A percentile compares a stretch with the other conserved stretches of the same genome.
These are phyloP conservation scores for Gymnothorax reevesii DNA, from an alignment of 2,797 vertebrate genomes.

Conservation along the genomic window DNA sequence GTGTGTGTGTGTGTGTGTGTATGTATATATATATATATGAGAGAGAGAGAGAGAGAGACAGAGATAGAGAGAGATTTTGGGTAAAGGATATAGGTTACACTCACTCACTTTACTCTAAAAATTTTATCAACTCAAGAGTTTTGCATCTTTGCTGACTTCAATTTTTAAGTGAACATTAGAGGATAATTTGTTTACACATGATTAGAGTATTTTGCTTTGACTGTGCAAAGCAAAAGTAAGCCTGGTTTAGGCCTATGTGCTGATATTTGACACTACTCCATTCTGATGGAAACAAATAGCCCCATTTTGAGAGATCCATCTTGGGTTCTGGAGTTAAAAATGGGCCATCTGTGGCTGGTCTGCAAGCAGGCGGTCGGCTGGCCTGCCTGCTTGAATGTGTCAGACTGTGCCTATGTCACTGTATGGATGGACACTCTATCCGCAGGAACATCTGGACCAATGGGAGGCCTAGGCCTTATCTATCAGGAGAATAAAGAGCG, in stretches of 20 bases:
- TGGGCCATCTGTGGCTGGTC: conserved; percentile 66
- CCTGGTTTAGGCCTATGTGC: background rate
- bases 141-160: no score
- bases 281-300: conserved; percentile 5
- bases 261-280: background rate
- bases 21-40: background rate
- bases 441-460: conserved; percentile 70
- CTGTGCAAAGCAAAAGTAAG: background rate
- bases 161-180: no score
- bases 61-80: no score
- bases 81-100: background rate
- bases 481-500: conserved; percentile 37
- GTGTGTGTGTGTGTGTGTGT: no score
- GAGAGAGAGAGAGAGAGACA: no score
- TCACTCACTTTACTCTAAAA: no score
- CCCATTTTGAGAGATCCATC: background rate
- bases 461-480: conserved; percentile 47
- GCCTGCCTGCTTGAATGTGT: conserved; percentile 64
- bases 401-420: conserved; percentile 60
- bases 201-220: no score
- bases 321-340: conserved; percentile 60
- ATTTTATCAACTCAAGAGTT: no score
- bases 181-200: no score
- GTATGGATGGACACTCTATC: conserved; percentile 62
- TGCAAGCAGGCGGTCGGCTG: conserved; percentile 59